Evolutionary conservation across 2,113 vertebrate genomes (phyloP).

Genomic region (Pogona vitticeps): DNA sequence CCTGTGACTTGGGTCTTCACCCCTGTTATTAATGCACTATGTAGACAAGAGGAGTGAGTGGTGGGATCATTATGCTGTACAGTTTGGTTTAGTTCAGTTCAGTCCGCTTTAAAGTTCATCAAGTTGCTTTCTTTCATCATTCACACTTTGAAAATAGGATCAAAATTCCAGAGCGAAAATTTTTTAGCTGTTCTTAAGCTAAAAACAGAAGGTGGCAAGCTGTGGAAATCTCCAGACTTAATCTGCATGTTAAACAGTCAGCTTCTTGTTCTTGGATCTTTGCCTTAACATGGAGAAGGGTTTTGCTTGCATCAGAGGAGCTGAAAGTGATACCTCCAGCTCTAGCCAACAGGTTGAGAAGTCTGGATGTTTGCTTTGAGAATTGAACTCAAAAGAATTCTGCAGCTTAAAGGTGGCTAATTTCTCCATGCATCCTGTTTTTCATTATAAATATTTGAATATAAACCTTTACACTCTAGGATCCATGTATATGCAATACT

Average conservation of each 20-base stretch:
- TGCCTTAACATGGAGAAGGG: no score
- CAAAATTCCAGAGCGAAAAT: slow-evolving; percentile 46
- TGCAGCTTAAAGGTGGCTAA: slow-evolving; percentile 33
- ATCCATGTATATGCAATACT: no score
- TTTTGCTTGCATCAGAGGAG: no score
- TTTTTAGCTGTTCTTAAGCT: slow-evolving; percentile 49
- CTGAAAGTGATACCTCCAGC: background rate
- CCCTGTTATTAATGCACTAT: no score
- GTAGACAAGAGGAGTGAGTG: no score
- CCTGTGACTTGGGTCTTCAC: no score
- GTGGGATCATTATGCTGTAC: no score
- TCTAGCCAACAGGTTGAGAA: background rate
- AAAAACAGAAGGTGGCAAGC: slow-evolving; percentile 53
- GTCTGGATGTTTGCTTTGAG: slow-evolving; percentile 37
- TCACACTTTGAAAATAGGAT: slow-evolving; percentile 24
- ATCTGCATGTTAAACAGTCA: background rate
- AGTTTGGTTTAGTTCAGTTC: no score
- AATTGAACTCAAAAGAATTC: slow-evolving; percentile 52
- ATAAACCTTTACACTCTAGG: background rate
- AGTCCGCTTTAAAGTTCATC: no score
- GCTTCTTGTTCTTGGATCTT: background rate
- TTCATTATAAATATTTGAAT: background rate
- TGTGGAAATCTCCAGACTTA: slow-evolving; percentile 51
- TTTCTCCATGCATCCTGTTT: background rate
- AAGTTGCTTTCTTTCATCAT: slow-evolving; percentile 8